Percentiles rank a stretch among this genome's conserved stretches.
These are phyloP conservation scores for Sycophila texana DNA, from an alignment of 2,888 invertebrate species.

Conservation along the genomic window DNA sequence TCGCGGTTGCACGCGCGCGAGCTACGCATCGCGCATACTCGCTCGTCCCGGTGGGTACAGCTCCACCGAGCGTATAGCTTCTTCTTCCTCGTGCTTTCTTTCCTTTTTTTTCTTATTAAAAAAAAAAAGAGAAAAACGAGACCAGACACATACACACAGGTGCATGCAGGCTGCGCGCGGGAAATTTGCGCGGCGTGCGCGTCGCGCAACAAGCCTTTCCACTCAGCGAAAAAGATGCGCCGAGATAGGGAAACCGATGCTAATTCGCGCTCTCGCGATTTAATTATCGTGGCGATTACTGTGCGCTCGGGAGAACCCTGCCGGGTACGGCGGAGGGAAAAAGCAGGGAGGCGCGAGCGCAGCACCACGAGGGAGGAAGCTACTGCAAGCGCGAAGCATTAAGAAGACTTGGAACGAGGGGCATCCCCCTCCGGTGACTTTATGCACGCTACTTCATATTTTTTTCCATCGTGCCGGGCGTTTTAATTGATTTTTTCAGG, in stretches of 20 bases:
- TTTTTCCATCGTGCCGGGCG: slow-evolving; percentile 11
- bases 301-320: neutral
- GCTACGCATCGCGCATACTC: slow-evolving; percentile 60
- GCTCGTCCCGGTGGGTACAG: slow-evolving; percentile 55
- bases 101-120: neutral
- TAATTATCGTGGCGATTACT: slow-evolving; percentile 42
- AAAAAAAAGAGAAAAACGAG: no score
- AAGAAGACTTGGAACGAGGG: neutral
- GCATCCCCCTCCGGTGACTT: slow-evolving; percentile 3
- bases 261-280: slow-evolving; percentile 51
- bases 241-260: slow-evolving; percentile 46
- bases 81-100: slow-evolving; percentile 46
- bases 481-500: slow-evolving; percentile 47
- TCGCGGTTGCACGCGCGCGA: slow-evolving; percentile 21
- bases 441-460: slow-evolving; percentile 38
- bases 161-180: slow-evolving; percentile 27
- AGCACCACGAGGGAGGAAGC: neutral
- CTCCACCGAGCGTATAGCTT: slow-evolving; percentile 25
- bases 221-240: slow-evolving; percentile 48
- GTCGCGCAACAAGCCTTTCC: slow-evolving; percentile 55
- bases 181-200: slow-evolving; percentile 57
- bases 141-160: slow-evolving; percentile 15
- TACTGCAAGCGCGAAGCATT: neutral
- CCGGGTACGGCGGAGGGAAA: neutral
- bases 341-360: neutral